These are phyloP conservation scores for Arion vulgaris DNA, from an alignment of 1,140 invertebrate species.

Conservation along the genomic window DNA sequence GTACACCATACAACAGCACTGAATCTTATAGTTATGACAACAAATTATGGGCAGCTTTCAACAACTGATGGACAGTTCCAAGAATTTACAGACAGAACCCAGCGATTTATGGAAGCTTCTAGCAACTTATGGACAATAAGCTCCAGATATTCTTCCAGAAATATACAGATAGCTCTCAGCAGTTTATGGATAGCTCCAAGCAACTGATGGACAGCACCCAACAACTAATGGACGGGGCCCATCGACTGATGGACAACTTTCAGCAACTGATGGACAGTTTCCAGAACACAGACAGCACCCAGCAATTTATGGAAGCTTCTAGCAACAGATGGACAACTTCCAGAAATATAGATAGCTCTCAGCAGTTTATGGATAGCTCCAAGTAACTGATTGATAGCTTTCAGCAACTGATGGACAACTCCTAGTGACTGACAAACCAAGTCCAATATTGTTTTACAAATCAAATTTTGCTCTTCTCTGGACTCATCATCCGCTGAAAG, in stretches of 20 bases:
- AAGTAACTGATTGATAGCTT: background rate
- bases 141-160: no score
- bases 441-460: background rate
- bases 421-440: background rate
- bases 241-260: no score
- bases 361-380: no score
- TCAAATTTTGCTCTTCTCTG: conserved; percentile 30
- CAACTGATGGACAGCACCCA: background rate
- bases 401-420: background rate
- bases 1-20: no score
- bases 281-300: no score
- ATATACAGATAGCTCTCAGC: background rate
- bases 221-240: background rate
- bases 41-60: no score
- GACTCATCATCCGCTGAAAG: conserved; percentile 37
- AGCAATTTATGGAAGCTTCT: background rate
- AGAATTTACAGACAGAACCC: background rate
- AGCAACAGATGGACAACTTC: background rate
- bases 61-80: no score
- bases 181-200: background rate
- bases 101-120: background rate
- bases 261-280: no score
- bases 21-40: no score
- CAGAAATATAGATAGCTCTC: background rate
- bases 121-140: background rate